These are phyloP conservation scores for Microctonus aethiopoides DNA, from an alignment of 2,888 invertebrate genomes.

Conservation along the genomic window DNA sequence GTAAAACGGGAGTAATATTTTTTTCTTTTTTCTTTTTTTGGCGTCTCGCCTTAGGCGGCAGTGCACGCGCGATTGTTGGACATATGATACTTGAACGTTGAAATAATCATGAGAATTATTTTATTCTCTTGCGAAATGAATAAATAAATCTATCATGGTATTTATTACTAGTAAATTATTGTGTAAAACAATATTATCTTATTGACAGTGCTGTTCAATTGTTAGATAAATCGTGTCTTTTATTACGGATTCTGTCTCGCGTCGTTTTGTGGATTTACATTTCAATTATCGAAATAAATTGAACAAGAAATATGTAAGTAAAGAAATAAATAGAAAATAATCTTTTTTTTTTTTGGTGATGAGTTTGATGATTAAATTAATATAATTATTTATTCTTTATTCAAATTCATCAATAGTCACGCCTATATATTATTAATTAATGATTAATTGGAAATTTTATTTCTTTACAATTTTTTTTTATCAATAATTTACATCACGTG, in stretches of 20 bases:
- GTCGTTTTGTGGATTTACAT: constrained; percentile 2
- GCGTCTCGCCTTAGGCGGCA: constrained; percentile 22
- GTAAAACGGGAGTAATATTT: constrained; percentile 51
- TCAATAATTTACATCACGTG: too few relatives aligned
- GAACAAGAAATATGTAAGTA: constrained; percentile 1
- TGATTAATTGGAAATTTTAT: too few relatives aligned
- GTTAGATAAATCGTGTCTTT: constrained; percentile 5
- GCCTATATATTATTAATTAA: too few relatives aligned
- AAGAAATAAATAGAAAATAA: neutral
- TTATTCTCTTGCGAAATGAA: neutral
- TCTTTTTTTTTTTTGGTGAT: neutral
- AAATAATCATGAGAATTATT: neutral
- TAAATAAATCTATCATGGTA: neutral
- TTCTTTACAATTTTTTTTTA: too few relatives aligned
- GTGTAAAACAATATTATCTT: neutral
- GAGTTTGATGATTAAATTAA: too few relatives aligned
- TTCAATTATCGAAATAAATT: neutral
- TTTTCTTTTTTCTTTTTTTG: constrained; percentile 36
- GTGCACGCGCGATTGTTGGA: constrained; percentile 36
- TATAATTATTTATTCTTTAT: too few relatives aligned
- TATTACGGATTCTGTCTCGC: neutral
- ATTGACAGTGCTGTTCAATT: constrained; percentile 6
- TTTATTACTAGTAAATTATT: too few relatives aligned
- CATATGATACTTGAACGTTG: constrained; percentile 7
- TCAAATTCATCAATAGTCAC: too few relatives aligned